Evolutionary conservation across 1,140 invertebrate genomes (phyloP).

Genomic region (Brachionus calyciflorus): DNA sequence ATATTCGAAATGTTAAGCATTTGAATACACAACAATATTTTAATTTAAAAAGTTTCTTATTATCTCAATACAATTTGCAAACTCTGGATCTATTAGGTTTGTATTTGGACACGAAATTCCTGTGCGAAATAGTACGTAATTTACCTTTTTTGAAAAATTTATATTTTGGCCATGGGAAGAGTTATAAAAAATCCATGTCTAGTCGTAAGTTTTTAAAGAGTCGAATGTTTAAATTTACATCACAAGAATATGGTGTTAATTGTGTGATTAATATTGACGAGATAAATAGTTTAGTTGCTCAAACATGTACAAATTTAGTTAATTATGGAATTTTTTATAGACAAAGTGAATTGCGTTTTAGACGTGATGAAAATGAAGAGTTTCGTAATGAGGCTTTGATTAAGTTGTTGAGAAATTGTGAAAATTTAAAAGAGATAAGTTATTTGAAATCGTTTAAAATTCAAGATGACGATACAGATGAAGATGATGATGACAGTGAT

Average conservation of each 20-base stretch:
- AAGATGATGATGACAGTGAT: conserved; percentile 1
- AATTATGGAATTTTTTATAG: conserved; percentile 32
- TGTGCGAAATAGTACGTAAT: not conserved
- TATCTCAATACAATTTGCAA: not conserved
- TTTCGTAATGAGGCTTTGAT: conserved; percentile 6
- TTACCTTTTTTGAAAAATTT: conserved; percentile 2
- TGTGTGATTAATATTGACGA: conserved; percentile 18
- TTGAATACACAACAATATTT: not conserved
- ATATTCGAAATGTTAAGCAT: conserved; percentile 33
- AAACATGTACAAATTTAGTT: not conserved
- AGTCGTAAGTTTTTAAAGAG: not conserved
- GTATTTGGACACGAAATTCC: conserved; percentile 7
- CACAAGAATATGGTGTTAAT: not conserved
- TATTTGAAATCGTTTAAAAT: conserved; percentile 45
- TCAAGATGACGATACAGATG: conserved; percentile 38
- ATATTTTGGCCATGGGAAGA: conserved; percentile 40
- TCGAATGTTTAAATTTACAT: not conserved
- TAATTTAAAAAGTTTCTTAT: not conserved
- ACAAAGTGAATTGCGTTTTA: not conserved
- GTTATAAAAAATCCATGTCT: conserved; percentile 1
- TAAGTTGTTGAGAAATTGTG: not conserved
- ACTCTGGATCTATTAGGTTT: conserved; percentile 24
- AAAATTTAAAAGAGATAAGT: conserved; percentile 3
- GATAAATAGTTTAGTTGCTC: not conserved
- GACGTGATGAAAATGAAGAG: not conserved